A percentile compares a stretch with the other conserved stretches of the same genome.
Conservation (phyloP, 1,140 invertebrate genomes). For the Drosophila repletoides region DNA sequence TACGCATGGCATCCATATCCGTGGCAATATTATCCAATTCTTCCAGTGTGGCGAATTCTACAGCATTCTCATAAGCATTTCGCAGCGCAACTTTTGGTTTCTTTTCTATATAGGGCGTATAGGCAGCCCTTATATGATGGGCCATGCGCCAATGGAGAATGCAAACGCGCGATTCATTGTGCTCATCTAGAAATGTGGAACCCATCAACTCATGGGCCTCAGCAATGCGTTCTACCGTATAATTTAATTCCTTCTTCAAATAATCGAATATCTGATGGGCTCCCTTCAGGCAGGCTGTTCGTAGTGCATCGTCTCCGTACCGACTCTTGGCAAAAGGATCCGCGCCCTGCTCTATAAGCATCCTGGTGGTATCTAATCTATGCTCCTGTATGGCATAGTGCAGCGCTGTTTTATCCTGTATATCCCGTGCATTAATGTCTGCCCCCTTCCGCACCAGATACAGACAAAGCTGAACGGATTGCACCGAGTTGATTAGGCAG, state of each 20-base stretch:
- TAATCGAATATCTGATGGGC: slow-evolving; percentile 91
- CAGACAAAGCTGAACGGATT: slow-evolving; percentile 91
- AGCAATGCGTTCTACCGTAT: slow-evolving; percentile 87
- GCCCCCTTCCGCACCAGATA: slow-evolving; percentile 91
- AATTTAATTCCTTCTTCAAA: slow-evolving; percentile 86
- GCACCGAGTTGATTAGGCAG: slow-evolving; percentile 96
- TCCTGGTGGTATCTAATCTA: slow-evolving; percentile 91
- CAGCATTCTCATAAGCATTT: slow-evolving; percentile 86
- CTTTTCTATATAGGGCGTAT: slow-evolving; percentile 83
- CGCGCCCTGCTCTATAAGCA: slow-evolving; percentile 91
- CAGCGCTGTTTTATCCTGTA: slow-evolving; percentile 94
- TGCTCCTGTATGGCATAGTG: slow-evolving; percentile 97
- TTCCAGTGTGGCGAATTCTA: slow-evolving; percentile 88
- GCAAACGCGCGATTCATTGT: slow-evolving; percentile 87
- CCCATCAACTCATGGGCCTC: slow-evolving; percentile 91
- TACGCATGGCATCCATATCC: slow-evolving; percentile 91
- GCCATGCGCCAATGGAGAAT: slow-evolving; percentile 88
- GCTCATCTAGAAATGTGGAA: slow-evolving; percentile 91
- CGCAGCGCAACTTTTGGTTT: slow-evolving; percentile 84
- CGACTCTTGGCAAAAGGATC: slow-evolving; percentile 89
- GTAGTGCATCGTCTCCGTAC: slow-evolving; percentile 94
- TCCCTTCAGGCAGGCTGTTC: slow-evolving; percentile 94
- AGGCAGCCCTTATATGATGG: slow-evolving; percentile 83
- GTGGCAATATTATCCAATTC: slow-evolving; percentile 88
- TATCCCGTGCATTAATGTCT: slow-evolving; percentile 93